Conservation (phyloP, 2,797 vertebrate genomes). For the Malacoraja senta region DNA sequence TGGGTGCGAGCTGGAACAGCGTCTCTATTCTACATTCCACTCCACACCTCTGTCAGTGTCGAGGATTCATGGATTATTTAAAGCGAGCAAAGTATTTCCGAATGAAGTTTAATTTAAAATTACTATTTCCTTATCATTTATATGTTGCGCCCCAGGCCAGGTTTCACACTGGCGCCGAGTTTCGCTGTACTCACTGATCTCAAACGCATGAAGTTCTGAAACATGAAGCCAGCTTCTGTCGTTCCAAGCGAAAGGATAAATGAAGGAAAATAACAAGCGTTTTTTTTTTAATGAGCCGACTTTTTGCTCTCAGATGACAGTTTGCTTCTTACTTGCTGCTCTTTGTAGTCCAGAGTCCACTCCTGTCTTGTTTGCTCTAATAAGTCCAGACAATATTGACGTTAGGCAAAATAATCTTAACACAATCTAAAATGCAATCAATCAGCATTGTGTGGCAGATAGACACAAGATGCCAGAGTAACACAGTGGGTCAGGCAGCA, state of each 20-base stretch:
- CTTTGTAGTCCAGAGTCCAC: neutral
- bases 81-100: slow-evolving; percentile 26
- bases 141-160: neutral
- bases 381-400: slow-evolving; percentile 25
- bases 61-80: slow-evolving; percentile 3
- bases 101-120: slow-evolving; percentile 35
- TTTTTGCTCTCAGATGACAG: neutral
- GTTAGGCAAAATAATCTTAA: neutral
- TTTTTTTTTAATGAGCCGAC: slow-evolving; percentile 33
- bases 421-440: neutral
- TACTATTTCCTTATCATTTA: slow-evolving; percentile 37
- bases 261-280: neutral
- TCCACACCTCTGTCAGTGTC: neutral
- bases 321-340: slow-evolving; percentile 11
- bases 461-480: too few species aligned
- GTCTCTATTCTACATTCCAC: neutral
- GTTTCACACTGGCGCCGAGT: slow-evolving; percentile 12
- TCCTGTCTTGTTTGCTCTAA: neutral
- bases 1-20: neutral
- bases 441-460: neutral
- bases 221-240: neutral
- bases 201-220: slow-evolving; percentile 9
- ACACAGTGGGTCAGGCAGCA: too few species aligned
- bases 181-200: neutral
- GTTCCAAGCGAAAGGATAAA: neutral